Conservation (phyloP, 1,140 invertebrate species). For the Aphaenogaster ashmeadi region DNA sequence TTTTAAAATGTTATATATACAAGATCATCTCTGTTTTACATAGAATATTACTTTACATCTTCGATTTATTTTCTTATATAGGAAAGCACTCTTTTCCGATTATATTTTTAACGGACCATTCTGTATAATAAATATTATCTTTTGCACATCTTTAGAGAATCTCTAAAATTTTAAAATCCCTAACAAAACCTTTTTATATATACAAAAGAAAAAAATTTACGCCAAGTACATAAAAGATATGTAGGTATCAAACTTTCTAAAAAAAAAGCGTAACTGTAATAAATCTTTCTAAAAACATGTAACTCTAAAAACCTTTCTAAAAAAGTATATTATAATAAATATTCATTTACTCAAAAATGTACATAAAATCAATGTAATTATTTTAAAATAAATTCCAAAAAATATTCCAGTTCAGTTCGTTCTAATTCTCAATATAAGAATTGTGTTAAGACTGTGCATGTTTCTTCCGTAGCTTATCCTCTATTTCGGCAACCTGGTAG, state of each 20-base stretch:
- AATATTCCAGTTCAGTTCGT: not conserved
- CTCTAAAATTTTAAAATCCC: not conserved
- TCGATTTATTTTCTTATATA: not conserved
- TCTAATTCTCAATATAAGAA: slow-evolving; percentile 89
- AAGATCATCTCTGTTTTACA: not conserved
- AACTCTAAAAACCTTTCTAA: too few species aligned
- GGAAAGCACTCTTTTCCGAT: not conserved
- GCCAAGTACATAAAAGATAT: too few species aligned
- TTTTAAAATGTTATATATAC: not conserved
- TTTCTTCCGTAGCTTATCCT: slow-evolving; percentile 90
- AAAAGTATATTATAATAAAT: too few species aligned
- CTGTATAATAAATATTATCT: not conserved
- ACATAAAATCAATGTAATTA: too few species aligned
- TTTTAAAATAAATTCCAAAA: not conserved
- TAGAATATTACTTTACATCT: not conserved
- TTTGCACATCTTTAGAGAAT: not conserved
- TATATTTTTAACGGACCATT: not conserved
- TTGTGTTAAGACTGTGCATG: slow-evolving; percentile 86
- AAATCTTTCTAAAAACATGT: too few species aligned
- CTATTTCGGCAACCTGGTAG: slow-evolving; percentile 93
- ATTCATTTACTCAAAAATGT: too few species aligned
- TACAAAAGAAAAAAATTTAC: too few species aligned
- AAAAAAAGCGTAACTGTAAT: too few species aligned
- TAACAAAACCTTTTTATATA: too few species aligned
- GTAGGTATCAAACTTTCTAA: too few species aligned